Base-by-base conservation (phyloP, 37 sponge, comb jelly and placozoan genomes). In the Bolinopsis microptera region DNA sequence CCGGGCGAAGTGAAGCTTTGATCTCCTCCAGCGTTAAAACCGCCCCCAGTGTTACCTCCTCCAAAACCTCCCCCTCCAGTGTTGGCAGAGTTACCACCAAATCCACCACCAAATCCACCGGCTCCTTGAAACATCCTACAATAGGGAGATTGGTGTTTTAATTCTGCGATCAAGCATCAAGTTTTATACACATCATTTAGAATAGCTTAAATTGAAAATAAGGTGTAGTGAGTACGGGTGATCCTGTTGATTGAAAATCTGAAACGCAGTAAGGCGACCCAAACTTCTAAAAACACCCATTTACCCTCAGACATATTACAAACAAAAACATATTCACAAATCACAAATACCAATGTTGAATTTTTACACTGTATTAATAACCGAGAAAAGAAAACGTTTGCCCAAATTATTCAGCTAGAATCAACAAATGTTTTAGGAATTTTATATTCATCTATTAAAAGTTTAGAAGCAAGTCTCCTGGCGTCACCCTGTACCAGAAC, bases 401-500 rank as follows among this genome's bases (percentile, higher is more conserved):
- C n/a, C n/a, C n/a, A n/a, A n/a, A n/a, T n/a, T n/a, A 30, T 23
- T 72, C 75, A 72, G 5, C 31, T n/a, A 86, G 41, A 40, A 9
- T 40, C 1, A 41, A 86, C 90, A 23, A 39, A 86, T 1, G 90
- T 41, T 34, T 86, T 86, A 24, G 90, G 90, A 36, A 86, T 86
- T 48, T 34, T 86, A 40, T 86, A 86, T 48, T 86, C 2, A 5
- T 39, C 61, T 3, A 86, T 18, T 25, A 86, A 38, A 0, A 86
- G 90, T 86, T 86, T 86, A 86, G 90, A 41, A 39, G 90, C 90
- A 39, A 41, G 48, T 86, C 30, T 86, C 61, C 90, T 86, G 28
- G 90, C 90, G 30, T 86, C 90, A 37, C 90, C 90, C 90, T 86
- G 90, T 1, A 86, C 90, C 3, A 86, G 48, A 13, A 86, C 90